Evolutionary conservation across 2,797 vertebrate species (phyloP).

Genomic region (Cetoscarus ocellatus): DNA sequence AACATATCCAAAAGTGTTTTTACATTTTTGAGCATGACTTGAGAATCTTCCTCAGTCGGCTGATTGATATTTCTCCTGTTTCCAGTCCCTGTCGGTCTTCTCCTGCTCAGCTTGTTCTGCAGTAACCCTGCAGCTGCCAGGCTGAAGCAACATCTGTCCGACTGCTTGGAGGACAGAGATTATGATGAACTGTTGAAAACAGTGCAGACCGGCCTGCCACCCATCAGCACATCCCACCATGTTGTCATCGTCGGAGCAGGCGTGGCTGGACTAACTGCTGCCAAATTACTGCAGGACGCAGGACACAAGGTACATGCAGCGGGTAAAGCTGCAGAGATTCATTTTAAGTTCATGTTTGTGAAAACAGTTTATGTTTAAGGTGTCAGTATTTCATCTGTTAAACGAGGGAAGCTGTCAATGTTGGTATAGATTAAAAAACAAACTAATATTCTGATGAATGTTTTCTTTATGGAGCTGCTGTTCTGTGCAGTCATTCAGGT

Average conservation of each 20-base stretch:
- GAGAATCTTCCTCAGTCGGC: no score
- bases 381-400: no score
- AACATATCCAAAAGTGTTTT: neutral
- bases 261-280: constrained; percentile 79
- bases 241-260: constrained; percentile 77
- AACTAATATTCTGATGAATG: no score
- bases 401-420: no score
- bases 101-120: constrained; percentile 21
- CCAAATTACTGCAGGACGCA: constrained; percentile 72
- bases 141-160: constrained; percentile 53
- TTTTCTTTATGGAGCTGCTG: no score
- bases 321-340: neutral
- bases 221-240: constrained; percentile 23
- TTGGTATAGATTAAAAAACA: no score
- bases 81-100: constrained; percentile 6
- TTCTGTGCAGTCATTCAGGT: no score
- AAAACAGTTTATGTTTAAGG: no score
- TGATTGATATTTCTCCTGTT: neutral
- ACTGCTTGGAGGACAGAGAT: constrained; percentile 81
- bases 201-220: constrained; percentile 68
- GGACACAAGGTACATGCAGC: constrained; percentile 70
- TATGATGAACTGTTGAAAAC: constrained; percentile 74
- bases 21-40: no score
- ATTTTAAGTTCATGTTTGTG: no score
- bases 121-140: neutral